Evolutionary conservation across 2,888 invertebrate species (phyloP).

Genomic region (Tetranychus truncatus): DNA sequence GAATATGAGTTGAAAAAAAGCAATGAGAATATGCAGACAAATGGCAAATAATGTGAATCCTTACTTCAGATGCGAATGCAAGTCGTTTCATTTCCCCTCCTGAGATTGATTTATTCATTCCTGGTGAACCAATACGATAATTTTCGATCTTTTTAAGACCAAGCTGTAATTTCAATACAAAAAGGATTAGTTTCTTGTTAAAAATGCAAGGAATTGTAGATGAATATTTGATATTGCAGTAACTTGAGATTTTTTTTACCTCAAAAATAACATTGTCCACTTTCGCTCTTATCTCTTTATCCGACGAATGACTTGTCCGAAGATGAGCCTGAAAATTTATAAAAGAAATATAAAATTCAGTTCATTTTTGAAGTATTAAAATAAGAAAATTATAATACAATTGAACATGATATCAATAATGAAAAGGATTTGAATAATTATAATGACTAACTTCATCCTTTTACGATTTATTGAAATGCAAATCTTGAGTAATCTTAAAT

Average conservation of each 20-base stretch:
- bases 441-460: too few species aligned
- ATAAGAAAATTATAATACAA: too few species aligned
- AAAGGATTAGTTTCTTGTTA: neutral
- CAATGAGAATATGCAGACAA: neutral
- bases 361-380: too few species aligned
- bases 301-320: constrained; percentile 23
- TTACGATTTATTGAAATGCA: too few species aligned
- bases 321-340: constrained; percentile 27
- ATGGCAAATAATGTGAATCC: constrained; percentile 10
- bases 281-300: constrained; percentile 28
- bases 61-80: constrained; percentile 83
- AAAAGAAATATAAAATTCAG: neutral
- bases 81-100: constrained; percentile 90
- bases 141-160: constrained; percentile 72
- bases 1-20: neutral
- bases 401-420: neutral
- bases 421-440: too few species aligned
- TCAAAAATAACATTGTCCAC: constrained; percentile 33
- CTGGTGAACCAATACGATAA: constrained; percentile 71
- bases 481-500: too few species aligned
- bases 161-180: constrained; percentile 39
- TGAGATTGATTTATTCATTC: constrained; percentile 71
- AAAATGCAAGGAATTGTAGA: too few species aligned
- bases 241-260: constrained; percentile 25
- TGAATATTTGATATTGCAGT: too few species aligned